Conservation (phyloP, 2,888 invertebrate genomes). For the Leptopilina syphax region DNA sequence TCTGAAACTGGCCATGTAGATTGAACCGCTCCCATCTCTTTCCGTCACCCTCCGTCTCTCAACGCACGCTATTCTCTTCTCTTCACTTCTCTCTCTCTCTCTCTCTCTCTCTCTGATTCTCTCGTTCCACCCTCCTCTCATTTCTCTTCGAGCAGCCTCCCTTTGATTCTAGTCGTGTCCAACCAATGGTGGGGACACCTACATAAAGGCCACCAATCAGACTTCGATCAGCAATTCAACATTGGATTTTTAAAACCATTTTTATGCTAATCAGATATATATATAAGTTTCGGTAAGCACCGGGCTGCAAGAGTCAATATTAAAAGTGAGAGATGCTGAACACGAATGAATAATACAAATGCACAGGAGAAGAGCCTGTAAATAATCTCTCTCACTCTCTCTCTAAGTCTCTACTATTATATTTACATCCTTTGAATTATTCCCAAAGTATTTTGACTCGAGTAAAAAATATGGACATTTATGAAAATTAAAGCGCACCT, state of each 20-base stretch:
- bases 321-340: constrained; percentile 3
- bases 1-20: constrained; percentile 53
- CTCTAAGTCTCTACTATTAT: background rate
- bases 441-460: too few species aligned
- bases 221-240: constrained; percentile 27
- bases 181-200: constrained; percentile 51
- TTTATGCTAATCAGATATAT: constrained; percentile 65
- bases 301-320: constrained; percentile 43
- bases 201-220: constrained; percentile 34
- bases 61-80: constrained; percentile 18
- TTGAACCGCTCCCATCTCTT: constrained; percentile 41
- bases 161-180: constrained; percentile 46
- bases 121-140: constrained; percentile 23
- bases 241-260: constrained; percentile 65
- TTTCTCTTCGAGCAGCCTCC: constrained; percentile 45
- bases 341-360: constrained; percentile 19
- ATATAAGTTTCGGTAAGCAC: constrained; percentile 28
- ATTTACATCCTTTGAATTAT: background rate
- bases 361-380: background rate
- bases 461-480: too few species aligned
- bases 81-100: constrained; percentile 44
- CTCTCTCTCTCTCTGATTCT: background rate
- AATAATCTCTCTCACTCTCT: background rate
- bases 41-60: constrained; percentile 41
- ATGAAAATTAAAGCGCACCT: too few species aligned